Base-by-base conservation (phyloP, 2,113 vertebrate genomes). In the Pluvialis apricaria region DNA sequence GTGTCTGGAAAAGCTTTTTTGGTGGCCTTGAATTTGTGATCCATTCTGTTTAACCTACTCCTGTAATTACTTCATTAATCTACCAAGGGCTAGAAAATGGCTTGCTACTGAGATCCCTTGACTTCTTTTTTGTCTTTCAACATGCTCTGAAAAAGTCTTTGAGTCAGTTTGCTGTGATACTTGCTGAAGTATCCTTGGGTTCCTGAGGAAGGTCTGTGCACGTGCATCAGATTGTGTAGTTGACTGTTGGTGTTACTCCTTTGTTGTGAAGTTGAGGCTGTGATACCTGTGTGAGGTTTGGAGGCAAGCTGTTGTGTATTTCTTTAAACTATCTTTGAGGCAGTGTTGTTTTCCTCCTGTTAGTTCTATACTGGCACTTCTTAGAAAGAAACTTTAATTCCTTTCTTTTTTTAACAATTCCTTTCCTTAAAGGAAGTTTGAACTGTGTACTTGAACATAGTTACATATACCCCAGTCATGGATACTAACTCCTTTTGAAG, bases 31-130 rank as follows among this genome's bases (percentile, higher is more conserved):
- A 91, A 55, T 72, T 66, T 78, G 61, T 75, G 42, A 61, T 24
- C 5, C 5, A 4, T 77, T 61, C 22, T 70, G 7, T 45, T 76
- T 71, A 65, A 49, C 9, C 32, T 71, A 44, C 1, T 10, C 2
- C 5, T 76, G 29, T 47, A 42, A 28, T 54, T 86, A 24, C 36
- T 75, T 31, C 0, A 1, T 76, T 81, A 70, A 4, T 54, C 38
- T 76, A 73, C 75, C 54, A 91, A 90, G 83, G 73, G n/a, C 62
- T 90, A 78, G 94, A 91, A 95, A 75, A 91, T 78, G n/a, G 61
- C 70, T 92, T 79, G 7, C 58, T 54, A 77, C 60, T 93, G 90
- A 77, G 60, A 85, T 81, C 70, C 91, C 25, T 82, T 93, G 61
- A 54, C 65, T 70, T 77, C 5, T 7, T 29, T 64, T 81, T 45